Conservation (phyloP, 2,888 invertebrate genomes). For the Epicampocera succincta region DNA sequence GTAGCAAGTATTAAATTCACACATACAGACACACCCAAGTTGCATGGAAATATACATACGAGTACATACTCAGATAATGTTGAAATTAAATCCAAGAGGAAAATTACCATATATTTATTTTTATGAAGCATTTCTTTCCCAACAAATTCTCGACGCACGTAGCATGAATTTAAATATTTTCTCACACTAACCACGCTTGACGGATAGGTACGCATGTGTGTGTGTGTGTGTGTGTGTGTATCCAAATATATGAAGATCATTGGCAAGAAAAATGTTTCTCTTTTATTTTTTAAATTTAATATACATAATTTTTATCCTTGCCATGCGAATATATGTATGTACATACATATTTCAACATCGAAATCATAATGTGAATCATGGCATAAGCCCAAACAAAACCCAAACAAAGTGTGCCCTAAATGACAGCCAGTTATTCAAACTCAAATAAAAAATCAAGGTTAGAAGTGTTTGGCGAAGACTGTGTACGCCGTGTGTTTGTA, state of each 20-base stretch:
- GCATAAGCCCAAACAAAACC: slow-evolving; percentile 13
- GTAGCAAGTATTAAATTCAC: too few relatives aligned
- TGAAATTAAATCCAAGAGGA: too few relatives aligned
- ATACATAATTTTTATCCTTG: slow-evolving; percentile 15
- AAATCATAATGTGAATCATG: slow-evolving; percentile 59
- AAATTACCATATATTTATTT: too few relatives aligned
- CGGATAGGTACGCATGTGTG: too few relatives aligned
- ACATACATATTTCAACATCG: slow-evolving; percentile 28
- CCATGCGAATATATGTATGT: slow-evolving; percentile 9
- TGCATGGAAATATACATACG: too few relatives aligned
- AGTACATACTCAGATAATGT: too few relatives aligned
- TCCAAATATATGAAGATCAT: slow-evolving; percentile 36
- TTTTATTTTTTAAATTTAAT: slow-evolving; percentile 48
- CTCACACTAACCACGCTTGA: too few relatives aligned
- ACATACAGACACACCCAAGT: too few relatives aligned
- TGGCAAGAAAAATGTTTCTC: slow-evolving; percentile 60
- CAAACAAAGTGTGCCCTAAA: slow-evolving; percentile 47
- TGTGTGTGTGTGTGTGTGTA: neutral
- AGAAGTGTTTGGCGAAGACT: neutral
- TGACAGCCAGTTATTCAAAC: slow-evolving; percentile 55
- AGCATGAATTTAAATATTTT: neutral
- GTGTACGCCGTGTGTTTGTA: neutral
- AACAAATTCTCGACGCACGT: neutral
- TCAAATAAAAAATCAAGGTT: slow-evolving; percentile 57
- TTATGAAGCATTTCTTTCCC: neutral